These are phyloP conservation scores for Channa maculata DNA, from an alignment of 2,113 vertebrate species.

Conservation along the genomic window DNA sequence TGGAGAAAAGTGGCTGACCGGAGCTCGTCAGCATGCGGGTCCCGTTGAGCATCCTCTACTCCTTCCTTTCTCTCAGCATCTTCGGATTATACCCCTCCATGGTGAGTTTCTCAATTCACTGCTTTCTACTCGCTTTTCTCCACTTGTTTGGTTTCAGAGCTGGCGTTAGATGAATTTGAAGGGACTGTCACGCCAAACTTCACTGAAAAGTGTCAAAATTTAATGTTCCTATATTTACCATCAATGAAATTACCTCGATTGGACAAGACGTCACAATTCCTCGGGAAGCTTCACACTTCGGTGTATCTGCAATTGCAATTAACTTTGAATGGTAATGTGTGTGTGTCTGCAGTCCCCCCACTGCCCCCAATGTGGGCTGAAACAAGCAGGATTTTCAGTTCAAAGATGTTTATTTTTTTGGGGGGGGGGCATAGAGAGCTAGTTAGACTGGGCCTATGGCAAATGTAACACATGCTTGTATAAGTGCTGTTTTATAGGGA, in stretches of 20 bases:
- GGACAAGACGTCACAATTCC: neutral
- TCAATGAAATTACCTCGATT: fast-evolving
- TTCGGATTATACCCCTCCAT: slow-evolving; percentile 90
- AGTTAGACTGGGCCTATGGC: neutral
- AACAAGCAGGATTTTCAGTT: neutral
- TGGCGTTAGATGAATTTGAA: neutral
- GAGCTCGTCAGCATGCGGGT: slow-evolving; percentile 89
- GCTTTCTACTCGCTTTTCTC: neutral
- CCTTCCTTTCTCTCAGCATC: slow-evolving; percentile 86
- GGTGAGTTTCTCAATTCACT: slow-evolving; percentile 81
- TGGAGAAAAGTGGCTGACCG: slow-evolving; percentile 76
- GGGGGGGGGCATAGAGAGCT: too few species aligned
- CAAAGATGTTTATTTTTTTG: too few species aligned
- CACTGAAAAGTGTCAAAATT: slow-evolving; percentile 20
- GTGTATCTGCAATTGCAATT: neutral
- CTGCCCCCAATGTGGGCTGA: neutral
- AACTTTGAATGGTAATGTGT: neutral
- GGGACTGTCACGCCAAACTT: slow-evolving; percentile 27
- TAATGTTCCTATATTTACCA: neutral
- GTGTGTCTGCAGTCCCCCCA: neutral
- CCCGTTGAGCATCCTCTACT: slow-evolving; percentile 84
- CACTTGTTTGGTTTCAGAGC: neutral
- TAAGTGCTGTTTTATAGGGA: too few species aligned
- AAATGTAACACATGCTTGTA: too few species aligned
- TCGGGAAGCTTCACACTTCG: neutral